Base-by-base conservation (phyloP, 2,888 invertebrate species). In the Cheilosia grossa region DNA sequence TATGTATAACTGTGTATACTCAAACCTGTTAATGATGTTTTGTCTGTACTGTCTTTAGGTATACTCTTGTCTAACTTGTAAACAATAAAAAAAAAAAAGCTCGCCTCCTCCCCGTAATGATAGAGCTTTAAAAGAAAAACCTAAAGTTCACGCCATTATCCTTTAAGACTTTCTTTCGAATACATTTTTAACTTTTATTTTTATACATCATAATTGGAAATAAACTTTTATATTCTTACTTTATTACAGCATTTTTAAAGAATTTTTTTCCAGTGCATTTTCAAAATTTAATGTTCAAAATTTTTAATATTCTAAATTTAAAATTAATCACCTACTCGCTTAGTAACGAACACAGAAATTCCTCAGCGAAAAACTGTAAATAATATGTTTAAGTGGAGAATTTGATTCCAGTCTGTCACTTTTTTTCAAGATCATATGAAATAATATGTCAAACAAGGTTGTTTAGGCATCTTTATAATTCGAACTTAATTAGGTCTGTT, bases 81-180 rank as follows among this genome's bases (percentile, higher is more conserved):
- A 67, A 74, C 27, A 30, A 30, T 30, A 30, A 27, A 30, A 7
- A 51, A 63, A 66, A 64, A 51, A 58, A 66, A 64, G 49, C 74
- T 79, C 74, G 74, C 87, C 83, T 67, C 56, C 81, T 40, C 33
- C 64, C 64, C 27, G 61, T 61, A 51, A 77, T 77, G 66, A 15
- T n/a, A 69, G 66, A 85, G 54, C 66, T 82, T 51, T 66, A 37
- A 37, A 13, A 30, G 30, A 40, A 51, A 67, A 13, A 70, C 66
- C 30, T 56, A 83, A 89, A 88, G 89, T 89, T 88, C 88, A 88
- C 89, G 89, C 89, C 89, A 89, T 88, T 67, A 80, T 78, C 82
- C 54, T 70, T 69, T 56, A 58, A 56, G 54, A 59, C 13, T 49
- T 44, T 13, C 17, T 40, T 64, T 66, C n/a, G 58, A n/a, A 4